phyloP scores from a whole-genome alignment of 2,113 vertebrate genomes.

The Pan troglodytes region DNA sequence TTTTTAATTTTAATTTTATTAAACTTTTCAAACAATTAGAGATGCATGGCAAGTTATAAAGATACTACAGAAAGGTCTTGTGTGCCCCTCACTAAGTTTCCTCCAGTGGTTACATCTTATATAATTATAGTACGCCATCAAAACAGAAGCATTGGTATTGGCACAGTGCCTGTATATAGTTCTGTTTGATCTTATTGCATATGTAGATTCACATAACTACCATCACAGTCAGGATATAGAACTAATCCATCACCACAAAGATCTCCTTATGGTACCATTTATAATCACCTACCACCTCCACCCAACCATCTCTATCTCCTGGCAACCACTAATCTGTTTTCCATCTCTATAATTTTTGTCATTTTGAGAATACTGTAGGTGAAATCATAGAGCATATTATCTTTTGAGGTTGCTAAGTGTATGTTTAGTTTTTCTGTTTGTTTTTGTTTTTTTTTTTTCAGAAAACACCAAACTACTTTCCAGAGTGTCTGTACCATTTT shows the following conservation, averaged over 20 bases:
- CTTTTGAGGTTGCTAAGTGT: background rate
- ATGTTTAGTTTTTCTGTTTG: background rate
- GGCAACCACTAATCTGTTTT: background rate
- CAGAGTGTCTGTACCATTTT: background rate
- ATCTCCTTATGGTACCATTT: background rate
- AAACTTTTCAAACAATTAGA: background rate
- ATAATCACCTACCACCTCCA: background rate
- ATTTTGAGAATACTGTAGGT: background rate
- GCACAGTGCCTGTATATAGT: background rate
- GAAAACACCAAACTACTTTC: background rate
- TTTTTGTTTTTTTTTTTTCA: too few relatives aligned
- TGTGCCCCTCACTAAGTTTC: background rate
- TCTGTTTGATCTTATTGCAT: background rate
- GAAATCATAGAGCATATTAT: background rate
- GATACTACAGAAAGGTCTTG: background rate
- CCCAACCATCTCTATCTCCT: background rate
- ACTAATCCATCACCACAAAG: background rate
- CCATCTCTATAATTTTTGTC: background rate
- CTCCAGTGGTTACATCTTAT: background rate
- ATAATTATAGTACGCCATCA: background rate
- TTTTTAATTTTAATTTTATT: background rate
- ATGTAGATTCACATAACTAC: background rate
- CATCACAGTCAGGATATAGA: background rate
- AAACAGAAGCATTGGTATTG: background rate
- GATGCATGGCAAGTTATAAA: background rate